Evolutionary conservation across 2,113 vertebrate genomes (phyloP).

Genomic region (Oncorhynchus mykiss): DNA sequence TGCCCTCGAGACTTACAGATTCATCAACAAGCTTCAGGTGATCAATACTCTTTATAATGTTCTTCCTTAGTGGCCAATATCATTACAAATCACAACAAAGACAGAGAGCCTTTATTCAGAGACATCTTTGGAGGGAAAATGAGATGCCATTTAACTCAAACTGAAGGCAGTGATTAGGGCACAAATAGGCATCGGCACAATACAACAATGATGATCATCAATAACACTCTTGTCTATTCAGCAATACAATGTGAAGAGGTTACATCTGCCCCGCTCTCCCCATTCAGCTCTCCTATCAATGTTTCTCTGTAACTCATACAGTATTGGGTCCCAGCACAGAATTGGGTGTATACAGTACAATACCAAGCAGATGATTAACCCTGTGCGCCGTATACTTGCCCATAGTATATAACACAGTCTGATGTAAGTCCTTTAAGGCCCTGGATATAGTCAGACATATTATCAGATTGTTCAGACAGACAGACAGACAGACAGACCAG

Average conservation of each 20-base stretch:
- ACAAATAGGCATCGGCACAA: slow-evolving; percentile 31
- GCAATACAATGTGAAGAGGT: too few species aligned
- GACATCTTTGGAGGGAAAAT: slow-evolving; percentile 23
- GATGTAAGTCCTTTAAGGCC: neutral
- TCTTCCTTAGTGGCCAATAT: slow-evolving; percentile 25
- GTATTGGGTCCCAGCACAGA: slow-evolving; percentile 8
- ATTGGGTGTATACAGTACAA: neutral
- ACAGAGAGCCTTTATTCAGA: neutral
- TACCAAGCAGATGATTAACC: neutral
- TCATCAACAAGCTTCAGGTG: slow-evolving; percentile 36
- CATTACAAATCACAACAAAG: slow-evolving; percentile 39
- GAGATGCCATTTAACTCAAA: slow-evolving; percentile 21
- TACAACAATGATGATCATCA: slow-evolving; percentile 28
- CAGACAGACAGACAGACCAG: neutral
- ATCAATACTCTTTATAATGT: slow-evolving; percentile 53
- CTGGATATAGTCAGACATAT: slow-evolving; percentile 16
- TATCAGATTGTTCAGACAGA: slow-evolving; percentile 41
- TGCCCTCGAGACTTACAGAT: slow-evolving; percentile 30
- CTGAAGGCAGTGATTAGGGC: slow-evolving; percentile 29
- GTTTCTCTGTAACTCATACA: too few species aligned
- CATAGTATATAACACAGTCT: slow-evolving; percentile 7
- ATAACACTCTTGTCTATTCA: neutral
- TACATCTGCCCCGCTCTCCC: too few species aligned
- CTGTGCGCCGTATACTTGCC: neutral
- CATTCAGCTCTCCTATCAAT: too few species aligned